phyloP scores from a whole-genome alignment of 1,140 invertebrate species.

The Drosophila obscura region DNA sequence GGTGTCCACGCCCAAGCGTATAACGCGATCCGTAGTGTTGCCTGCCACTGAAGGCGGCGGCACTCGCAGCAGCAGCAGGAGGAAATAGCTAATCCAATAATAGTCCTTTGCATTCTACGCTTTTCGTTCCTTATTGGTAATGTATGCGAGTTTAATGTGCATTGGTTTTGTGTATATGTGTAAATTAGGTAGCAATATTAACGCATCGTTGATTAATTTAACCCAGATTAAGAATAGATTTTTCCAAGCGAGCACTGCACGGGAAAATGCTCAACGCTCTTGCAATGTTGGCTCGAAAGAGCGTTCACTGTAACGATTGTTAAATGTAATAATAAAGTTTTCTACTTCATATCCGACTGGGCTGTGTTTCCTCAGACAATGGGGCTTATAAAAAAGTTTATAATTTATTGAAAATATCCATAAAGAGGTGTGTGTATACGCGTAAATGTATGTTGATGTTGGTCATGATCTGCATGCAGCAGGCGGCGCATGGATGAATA shows the following conservation, averaged over 20 bases:
- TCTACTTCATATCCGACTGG: not conserved
- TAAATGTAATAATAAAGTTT: too few species aligned
- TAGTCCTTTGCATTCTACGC: conserved; percentile 1
- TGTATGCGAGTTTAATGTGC: too few species aligned
- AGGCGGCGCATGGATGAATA: conserved; percentile 43
- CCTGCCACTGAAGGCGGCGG: conserved; percentile 6
- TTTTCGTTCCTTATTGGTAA: conserved; percentile 6
- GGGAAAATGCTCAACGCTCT: too few species aligned
- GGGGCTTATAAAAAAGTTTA: conserved; percentile 26
- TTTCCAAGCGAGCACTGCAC: too few species aligned
- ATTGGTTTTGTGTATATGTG: conserved; percentile 36
- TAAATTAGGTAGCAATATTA: conserved; percentile 38
- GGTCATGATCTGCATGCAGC: conserved; percentile 19
- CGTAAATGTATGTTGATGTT: conserved; percentile 30
- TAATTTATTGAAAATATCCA: conserved; percentile 35
- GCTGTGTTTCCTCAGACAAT: too few species aligned
- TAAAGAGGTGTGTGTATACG: conserved; percentile 27
- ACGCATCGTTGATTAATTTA: conserved; percentile 37
- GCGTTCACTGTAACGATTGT: too few species aligned
- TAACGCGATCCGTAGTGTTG: conserved; percentile 18
- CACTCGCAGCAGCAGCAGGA: conserved; percentile 9
- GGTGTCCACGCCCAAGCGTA: conserved; percentile 59
- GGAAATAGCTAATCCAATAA: conserved; percentile 14
- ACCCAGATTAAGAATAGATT: not conserved
- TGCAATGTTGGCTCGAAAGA: too few species aligned